phyloP scores from a whole-genome alignment of 2,888 invertebrate species.

The Girardia tigrina region DNA sequence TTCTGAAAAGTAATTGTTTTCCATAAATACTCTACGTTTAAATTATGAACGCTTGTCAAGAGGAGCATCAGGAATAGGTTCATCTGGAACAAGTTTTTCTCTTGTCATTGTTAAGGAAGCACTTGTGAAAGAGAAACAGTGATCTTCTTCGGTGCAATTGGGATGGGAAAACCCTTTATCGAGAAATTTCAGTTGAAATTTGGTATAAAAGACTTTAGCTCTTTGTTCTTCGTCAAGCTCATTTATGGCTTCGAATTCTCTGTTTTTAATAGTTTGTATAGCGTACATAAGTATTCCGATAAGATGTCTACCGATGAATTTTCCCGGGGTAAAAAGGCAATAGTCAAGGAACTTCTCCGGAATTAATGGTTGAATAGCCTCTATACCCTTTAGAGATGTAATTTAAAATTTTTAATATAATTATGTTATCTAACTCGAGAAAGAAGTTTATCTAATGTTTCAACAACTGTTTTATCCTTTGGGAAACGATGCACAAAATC shows the following conservation, averaged over 20 bases:
- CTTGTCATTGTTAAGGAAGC: conserved; percentile 9
- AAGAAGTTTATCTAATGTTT: conserved; percentile 15
- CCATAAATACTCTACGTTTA: no score
- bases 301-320: neutral
- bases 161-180: conserved; percentile 4
- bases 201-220: neutral
- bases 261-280: conserved; percentile 1
- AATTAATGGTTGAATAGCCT: neutral
- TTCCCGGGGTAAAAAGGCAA: neutral
- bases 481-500: neutral
- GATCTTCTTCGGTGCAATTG: conserved; percentile 4
- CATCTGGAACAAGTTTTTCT: neutral
- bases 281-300: neutral
- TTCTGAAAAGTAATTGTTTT: no score
- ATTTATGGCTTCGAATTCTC: neutral
- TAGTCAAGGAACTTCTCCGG: neutral
- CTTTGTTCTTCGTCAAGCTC: neutral
- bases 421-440: neutral
- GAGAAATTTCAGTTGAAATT: conserved; percentile 13
- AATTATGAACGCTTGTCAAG: neutral
- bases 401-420: neutral
- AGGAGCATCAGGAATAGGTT: neutral
- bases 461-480: neutral
- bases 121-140: conserved; percentile 6
- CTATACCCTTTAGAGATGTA: neutral